A percentile compares a stretch with the other conserved stretches of the same genome.
phyloP scores from a whole-genome alignment of 2,888 invertebrate genomes.

The Drosophila parthenogenetica region DNA sequence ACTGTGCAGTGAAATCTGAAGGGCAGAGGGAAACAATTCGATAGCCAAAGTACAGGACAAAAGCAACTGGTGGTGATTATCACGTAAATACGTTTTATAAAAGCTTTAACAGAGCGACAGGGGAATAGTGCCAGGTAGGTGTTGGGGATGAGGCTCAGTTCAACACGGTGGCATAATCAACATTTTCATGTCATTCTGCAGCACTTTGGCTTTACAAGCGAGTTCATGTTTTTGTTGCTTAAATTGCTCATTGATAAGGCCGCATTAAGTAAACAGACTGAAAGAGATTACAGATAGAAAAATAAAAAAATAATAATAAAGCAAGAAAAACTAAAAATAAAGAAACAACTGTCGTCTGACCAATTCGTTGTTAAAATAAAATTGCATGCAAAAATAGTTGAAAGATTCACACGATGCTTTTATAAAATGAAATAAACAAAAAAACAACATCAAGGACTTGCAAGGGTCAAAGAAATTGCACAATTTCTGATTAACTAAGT shows the following conservation, averaged over 20 bases:
- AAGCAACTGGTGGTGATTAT: conserved; percentile 51
- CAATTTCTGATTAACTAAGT: no score
- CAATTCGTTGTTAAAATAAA: not conserved
- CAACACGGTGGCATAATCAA: not conserved
- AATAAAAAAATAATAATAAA: no score
- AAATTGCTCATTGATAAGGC: conserved; percentile 18
- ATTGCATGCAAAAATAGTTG: not conserved
- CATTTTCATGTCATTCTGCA: conserved; percentile 17
- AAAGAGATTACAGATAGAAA: not conserved
- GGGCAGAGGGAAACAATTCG: conserved; percentile 14
- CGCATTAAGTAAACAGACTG: not conserved
- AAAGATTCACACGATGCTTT: conserved; percentile 1
- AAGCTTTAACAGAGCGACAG: conserved; percentile 11
- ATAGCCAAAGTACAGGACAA: conserved; percentile 33
- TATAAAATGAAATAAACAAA: not conserved
- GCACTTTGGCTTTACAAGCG: conserved; percentile 20
- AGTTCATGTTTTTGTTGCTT: conserved; percentile 17
- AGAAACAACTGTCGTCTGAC: not conserved
- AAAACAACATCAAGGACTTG: not conserved
- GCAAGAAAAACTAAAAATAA: not conserved
- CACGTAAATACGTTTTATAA: conserved; percentile 41
- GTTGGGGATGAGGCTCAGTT: not conserved
- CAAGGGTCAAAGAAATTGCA: not conserved
- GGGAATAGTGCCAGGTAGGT: not conserved
- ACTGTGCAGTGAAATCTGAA: not conserved